phyloP scores from a whole-genome alignment of 1,140 invertebrate species.

The Sarcophaga bullata region DNA sequence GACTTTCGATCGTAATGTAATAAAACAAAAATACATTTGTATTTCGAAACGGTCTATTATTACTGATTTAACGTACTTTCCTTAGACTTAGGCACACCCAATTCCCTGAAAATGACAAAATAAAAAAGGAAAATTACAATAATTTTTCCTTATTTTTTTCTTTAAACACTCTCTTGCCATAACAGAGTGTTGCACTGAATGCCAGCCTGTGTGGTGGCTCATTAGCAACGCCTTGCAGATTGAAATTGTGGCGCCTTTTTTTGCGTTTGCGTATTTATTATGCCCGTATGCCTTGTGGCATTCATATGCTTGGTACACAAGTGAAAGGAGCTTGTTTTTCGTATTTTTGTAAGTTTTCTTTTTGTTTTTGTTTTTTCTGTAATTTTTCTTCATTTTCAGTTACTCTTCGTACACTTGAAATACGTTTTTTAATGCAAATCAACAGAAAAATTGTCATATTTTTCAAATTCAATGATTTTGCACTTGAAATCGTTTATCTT shows the following conservation, averaged over 20 bases:
- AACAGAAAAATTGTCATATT: constrained; percentile 11
- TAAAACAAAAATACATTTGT: no score
- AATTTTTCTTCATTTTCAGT: neutral
- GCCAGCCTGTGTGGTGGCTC: neutral
- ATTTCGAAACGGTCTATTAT: no score
- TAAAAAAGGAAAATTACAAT: no score
- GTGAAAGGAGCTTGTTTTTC: constrained; percentile 31
- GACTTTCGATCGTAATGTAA: no score
- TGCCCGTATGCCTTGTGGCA: neutral
- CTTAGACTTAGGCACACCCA: no score
- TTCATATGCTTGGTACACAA: neutral
- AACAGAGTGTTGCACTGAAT: no score
- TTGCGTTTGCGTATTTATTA: neutral
- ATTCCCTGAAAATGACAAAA: no score
- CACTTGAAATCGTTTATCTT: constrained; percentile 36
- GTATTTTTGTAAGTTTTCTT: neutral
- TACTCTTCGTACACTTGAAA: neutral
- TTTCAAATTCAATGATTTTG: constrained; percentile 31
- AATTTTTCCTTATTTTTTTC: no score
- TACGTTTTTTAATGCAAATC: neutral
- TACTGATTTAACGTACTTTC: no score
- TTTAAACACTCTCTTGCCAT: no score
- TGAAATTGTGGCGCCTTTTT: constrained; percentile 39
- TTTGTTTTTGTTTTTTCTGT: neutral
- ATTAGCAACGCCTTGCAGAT: constrained; percentile 32